Evolutionary conservation across 1,140 invertebrate species (phyloP).

Genomic region (Nomia melanderi): DNA sequence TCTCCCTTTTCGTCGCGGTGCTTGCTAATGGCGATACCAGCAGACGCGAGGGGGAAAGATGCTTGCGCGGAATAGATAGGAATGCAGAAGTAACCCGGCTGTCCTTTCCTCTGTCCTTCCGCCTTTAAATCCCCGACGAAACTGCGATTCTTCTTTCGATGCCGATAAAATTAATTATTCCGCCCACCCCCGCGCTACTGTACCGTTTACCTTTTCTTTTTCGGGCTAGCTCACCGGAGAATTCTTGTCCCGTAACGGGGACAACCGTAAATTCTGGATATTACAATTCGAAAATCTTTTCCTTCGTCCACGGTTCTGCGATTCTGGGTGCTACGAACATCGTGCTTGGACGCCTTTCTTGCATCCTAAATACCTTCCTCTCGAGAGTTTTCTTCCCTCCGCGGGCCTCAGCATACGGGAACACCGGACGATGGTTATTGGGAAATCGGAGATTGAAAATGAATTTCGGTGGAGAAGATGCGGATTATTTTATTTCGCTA

Average conservation of each 20-base stretch:
- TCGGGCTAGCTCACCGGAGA: background rate
- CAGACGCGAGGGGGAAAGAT: background rate
- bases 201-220: conserved; percentile 9
- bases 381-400: background rate
- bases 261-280: conserved; percentile 50
- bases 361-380: background rate
- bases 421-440: background rate
- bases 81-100: conserved; percentile 19
- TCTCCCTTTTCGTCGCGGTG: conserved; percentile 64
- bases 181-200: conserved; percentile 30
- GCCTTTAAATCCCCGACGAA: conserved; percentile 46
- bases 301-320: too few species aligned
- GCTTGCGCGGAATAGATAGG: conserved; percentile 40
- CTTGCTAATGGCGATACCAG: conserved; percentile 57
- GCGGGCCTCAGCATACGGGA: background rate
- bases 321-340: background rate
- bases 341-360: background rate
- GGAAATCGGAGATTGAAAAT: background rate
- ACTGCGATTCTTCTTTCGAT: conserved; percentile 53
- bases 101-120: conserved; percentile 35
- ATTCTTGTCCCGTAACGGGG: background rate
- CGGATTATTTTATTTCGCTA: too few species aligned
- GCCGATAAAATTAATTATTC: conserved; percentile 64
- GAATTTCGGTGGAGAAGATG: too few species aligned
- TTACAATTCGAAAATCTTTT: conserved; percentile 25